Conservation (phyloP, 1,140 invertebrate genomes). For the Zaprionus gabonicus region DNA sequence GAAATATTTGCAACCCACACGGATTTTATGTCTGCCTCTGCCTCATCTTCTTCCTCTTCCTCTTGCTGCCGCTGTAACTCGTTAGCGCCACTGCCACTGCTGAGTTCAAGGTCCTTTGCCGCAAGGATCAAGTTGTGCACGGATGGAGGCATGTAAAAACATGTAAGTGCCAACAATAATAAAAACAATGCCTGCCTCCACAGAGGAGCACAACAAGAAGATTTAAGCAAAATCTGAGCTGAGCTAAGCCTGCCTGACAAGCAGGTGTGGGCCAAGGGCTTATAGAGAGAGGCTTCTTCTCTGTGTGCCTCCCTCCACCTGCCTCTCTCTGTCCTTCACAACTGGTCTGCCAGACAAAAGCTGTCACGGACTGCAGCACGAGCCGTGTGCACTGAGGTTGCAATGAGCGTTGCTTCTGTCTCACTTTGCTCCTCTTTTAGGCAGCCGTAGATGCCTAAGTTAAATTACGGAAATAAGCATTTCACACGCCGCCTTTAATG, state of each 20-base stretch:
- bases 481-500: constrained; percentile 66
- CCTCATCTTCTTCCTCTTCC: not conserved
- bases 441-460: constrained; percentile 44
- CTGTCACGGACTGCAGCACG: not conserved
- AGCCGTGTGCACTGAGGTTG: not conserved
- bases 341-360: not conserved
- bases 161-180: constrained; percentile 63
- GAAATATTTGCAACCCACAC: constrained; percentile 50
- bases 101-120: constrained; percentile 60
- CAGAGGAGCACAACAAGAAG: constrained; percentile 66
- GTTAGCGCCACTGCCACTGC: constrained; percentile 30
- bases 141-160: constrained; percentile 46
- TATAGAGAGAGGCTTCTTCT: not conserved
- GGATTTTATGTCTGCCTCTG: constrained; percentile 13
- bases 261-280: constrained; percentile 7
- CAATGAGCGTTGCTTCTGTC: not conserved
- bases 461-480: constrained; percentile 73
- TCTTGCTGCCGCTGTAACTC: constrained; percentile 38
- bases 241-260: constrained; percentile 22
- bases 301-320: not conserved
- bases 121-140: constrained; percentile 54
- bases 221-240: constrained; percentile 39
- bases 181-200: constrained; percentile 64
- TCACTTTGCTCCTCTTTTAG: constrained; percentile 32
- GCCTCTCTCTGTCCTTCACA: not conserved